phyloP scores from a whole-genome alignment of 2,113 vertebrate species.

The Saimiri boliviensis region DNA sequence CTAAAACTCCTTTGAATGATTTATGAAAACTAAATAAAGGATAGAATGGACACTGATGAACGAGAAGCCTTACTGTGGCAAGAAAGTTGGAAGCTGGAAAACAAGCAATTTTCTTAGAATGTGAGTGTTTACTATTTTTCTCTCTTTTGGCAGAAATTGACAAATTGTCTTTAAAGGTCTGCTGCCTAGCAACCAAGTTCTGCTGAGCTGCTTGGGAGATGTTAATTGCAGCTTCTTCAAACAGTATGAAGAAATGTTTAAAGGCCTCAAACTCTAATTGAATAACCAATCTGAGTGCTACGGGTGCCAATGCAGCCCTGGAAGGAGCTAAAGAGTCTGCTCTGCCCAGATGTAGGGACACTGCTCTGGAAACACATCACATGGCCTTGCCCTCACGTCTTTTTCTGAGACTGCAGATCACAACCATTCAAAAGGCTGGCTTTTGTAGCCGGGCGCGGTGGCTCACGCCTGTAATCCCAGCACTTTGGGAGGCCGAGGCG shows the following conservation, averaged over 20 bases:
- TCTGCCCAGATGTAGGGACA: neutral
- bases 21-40: conserved; percentile 86
- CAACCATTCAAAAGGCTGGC: neutral
- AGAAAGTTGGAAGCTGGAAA: conserved; percentile 80
- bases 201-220: conserved; percentile 68
- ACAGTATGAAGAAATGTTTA: conserved; percentile 63
- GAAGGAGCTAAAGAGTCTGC: neutral
- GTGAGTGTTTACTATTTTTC: conserved; percentile 84
- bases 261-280: conserved; percentile 66
- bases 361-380: neutral
- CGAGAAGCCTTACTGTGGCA: conserved; percentile 69
- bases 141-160: conserved; percentile 75
- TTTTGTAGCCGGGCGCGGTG: no score
- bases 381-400: neutral
- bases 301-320: neutral
- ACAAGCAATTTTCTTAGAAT: conserved; percentile 83
- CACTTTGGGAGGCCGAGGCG: no score
- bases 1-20: conserved; percentile 84
- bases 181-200: conserved; percentile 81
- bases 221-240: conserved; percentile 72
- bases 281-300: conserved; percentile 32
- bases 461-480: no score
- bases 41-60: conserved; percentile 84
- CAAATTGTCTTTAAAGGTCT: conserved; percentile 76
- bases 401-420: neutral